Base-by-base conservation (phyloP, 2,888 invertebrate genomes). In the Lamellibrachia satsuma region DNA sequence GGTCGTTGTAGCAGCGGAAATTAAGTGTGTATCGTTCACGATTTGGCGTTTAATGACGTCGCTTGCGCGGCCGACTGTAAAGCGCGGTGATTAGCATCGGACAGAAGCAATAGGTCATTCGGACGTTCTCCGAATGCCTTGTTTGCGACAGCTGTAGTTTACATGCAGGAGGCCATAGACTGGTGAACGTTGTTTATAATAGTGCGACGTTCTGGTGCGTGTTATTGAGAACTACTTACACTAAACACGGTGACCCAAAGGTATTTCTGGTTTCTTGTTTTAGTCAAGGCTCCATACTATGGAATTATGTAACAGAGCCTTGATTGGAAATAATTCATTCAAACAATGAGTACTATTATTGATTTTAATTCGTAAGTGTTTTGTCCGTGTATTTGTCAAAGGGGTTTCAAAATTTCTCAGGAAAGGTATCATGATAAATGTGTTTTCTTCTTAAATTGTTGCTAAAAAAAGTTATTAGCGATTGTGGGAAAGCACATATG, bases 1-100 rank as follows among this genome's bases (percentile, higher is more conserved):
- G 6, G 75, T n/a, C 75, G 75, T 75, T 75, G 75, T 75, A 15
- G 75, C 75, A 75, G 75, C 22, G 22, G 22, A 75, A 11, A 75
- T 75, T 75, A 75, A 75, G 75, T 75, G 75, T 75, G 75, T 75
- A 75, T 75, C 75, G 75, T 75, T 75, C 22, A 75, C 75, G n/a
- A 75, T 75, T 75, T 75, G 75, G 75, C 75, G 75, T 15, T 75
- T 75, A 75, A 75, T n/a, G 75, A 75, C 75, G 75, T 75, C 22
- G 75, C 75, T 22, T 15, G 75, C 22, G 75, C 75, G 75, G 22
- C 75, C 75, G 75, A 75, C 75, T 75, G 75, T 75, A 75, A 75
- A 75, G 22, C 75, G 75, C 75, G 22, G 75, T 75, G n/a, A 75
- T 75, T 75, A 75, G 75, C 15, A 75, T 15, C 75, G 75, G 75